Evolutionary conservation across 2,888 invertebrate species (phyloP).

Genomic region (Harpalus rubripes): DNA sequence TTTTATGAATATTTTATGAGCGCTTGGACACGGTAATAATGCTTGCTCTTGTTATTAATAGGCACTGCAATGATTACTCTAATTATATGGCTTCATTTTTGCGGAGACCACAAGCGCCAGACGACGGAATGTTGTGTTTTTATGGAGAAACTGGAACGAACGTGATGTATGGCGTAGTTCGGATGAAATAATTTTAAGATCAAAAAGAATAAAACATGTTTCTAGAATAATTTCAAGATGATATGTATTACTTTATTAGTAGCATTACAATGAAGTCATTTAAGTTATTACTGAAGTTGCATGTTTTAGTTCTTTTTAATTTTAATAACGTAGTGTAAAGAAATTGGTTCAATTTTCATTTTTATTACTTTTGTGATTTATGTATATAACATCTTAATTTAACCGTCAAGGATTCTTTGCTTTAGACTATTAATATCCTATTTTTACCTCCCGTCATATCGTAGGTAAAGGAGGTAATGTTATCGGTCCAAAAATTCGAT

Average conservation of each 20-base stretch:
- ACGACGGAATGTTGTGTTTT: constrained; percentile 22
- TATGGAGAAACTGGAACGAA: constrained; percentile 32
- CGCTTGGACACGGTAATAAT: constrained; percentile 51
- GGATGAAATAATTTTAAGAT: not conserved
- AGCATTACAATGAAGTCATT: not conserved
- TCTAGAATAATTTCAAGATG: not conserved
- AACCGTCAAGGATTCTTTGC: too few species aligned
- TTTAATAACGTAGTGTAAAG: too few species aligned
- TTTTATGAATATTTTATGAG: constrained; percentile 66
- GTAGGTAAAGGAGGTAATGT: too few species aligned
- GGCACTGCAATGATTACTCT: constrained; percentile 52
- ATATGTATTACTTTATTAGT: not conserved
- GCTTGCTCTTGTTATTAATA: constrained; percentile 59
- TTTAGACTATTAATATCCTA: too few species aligned
- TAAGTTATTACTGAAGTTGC: not conserved
- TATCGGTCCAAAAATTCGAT: too few species aligned
- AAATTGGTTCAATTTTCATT: too few species aligned
- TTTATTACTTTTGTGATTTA: too few species aligned
- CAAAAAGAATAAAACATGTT: not conserved
- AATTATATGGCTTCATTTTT: constrained; percentile 57
- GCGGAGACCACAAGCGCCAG: constrained; percentile 11
- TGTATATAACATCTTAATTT: too few species aligned
- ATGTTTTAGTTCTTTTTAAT: too few species aligned
- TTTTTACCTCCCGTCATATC: too few species aligned
- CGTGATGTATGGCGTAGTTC: constrained; percentile 35